Base-by-base conservation (phyloP, 2,888 invertebrate species). In the Zootermopsis nevadensis region DNA sequence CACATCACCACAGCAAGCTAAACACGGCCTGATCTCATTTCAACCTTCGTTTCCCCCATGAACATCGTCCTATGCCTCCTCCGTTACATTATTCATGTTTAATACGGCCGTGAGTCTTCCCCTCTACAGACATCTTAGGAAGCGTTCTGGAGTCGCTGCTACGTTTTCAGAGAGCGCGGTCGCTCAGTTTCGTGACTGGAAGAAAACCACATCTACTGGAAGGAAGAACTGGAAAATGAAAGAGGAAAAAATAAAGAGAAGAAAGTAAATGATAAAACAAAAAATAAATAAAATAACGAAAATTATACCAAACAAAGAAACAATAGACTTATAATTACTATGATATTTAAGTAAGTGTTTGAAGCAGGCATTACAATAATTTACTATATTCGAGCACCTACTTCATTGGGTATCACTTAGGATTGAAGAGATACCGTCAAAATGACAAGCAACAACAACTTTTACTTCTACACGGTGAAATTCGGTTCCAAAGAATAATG, bases 71-170 rank as follows among this genome's bases (percentile, higher is more conserved):
- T 69, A 7, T 22, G 33, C n/a, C 35, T 30, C 35, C 66, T 60
- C 38, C 79, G 35, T 69, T 89, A 87, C 89, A 89, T 89, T 89
- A 89, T 89, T 89, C 89, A 89, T 89, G 88, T 88, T 88, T 88
- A 89, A 89, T 89, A 89, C 88, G 88, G 88, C 88, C 33, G 8
- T 15, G n/a, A n/a, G 60, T 60, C 60, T 60, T 27, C 60, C 60
- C n/a, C 60, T n/a, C 60, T n/a, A 1, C n/a, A 10, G 60, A 6
- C 60, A 27, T 69, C 69, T 69, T 33, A 69, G 69, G 69, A 69
- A 69, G 69, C 31, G 77, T 79, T 53, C 79, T 38, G n/a, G 38
- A 53, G 79, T 79, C 31, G 33, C 27, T 38, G 31, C 79, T 79
- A 12, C 27, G n/a, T 38, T 22, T 19, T 33, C 42, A 6, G 31